Evolutionary conservation across 2,113 vertebrate species (phyloP).

Genomic region (Colistium nudipinnis): DNA sequence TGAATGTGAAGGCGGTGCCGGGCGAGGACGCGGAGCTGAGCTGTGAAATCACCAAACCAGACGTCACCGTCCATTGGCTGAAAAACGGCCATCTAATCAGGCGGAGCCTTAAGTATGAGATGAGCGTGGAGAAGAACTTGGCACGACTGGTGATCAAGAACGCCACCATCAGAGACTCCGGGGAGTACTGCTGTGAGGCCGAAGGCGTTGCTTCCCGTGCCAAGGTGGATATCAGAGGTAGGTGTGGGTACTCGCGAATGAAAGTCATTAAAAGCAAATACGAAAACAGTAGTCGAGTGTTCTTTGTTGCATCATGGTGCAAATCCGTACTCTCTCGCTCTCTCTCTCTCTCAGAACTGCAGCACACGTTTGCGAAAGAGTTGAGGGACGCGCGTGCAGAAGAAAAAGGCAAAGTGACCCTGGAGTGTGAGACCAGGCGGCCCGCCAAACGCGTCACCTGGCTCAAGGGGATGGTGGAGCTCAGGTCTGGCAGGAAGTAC

Average conservation of each 20-base stretch:
- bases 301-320: neutral
- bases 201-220: slow-evolving; percentile 84
- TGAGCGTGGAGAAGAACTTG: slow-evolving; percentile 79
- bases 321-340: neutral
- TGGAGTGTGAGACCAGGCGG: slow-evolving; percentile 86
- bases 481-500: slow-evolving; percentile 83
- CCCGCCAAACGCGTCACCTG: slow-evolving; percentile 82
- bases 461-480: slow-evolving; percentile 88
- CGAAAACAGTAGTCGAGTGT: neutral
- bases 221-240: slow-evolving; percentile 88
- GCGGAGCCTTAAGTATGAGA: slow-evolving; percentile 85
- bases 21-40: slow-evolving; percentile 89
- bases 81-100: slow-evolving; percentile 88
- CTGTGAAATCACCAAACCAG: slow-evolving; percentile 89
- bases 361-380: slow-evolving; percentile 88
- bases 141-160: slow-evolving; percentile 83
- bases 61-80: slow-evolving; percentile 85
- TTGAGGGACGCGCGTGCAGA: slow-evolving; percentile 83
- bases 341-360: slow-evolving; percentile 80
- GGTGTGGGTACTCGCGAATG: slow-evolving; percentile 10
- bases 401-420: slow-evolving; percentile 84
- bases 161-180: slow-evolving; percentile 84
- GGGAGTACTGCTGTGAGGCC: slow-evolving; percentile 90
- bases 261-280: neutral
- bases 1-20: slow-evolving; percentile 76